Evolutionary conservation across 1,140 invertebrate species (phyloP).

Genomic region (Habropoda laboriosa): DNA sequence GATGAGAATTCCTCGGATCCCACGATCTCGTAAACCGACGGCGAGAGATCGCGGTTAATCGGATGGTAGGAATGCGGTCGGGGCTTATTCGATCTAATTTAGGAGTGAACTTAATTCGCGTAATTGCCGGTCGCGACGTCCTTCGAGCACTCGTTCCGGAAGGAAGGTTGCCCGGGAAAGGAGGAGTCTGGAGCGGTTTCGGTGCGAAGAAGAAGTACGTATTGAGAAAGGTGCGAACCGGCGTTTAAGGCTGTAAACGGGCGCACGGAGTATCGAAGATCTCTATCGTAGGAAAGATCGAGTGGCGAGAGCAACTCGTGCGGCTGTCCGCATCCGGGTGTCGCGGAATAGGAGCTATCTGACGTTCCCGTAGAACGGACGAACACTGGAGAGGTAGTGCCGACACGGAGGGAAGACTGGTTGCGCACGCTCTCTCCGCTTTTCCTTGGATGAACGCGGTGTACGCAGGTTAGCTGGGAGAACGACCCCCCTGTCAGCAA

Average conservation of each 20-base stretch:
- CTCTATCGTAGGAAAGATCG: conserved; percentile 46
- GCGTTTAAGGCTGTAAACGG: conserved; percentile 47
- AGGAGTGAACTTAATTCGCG: background rate
- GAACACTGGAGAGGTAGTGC: background rate
- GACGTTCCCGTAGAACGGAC: conserved; percentile 25
- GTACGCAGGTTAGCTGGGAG: conserved; percentile 37
- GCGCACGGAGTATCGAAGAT: conserved; percentile 40
- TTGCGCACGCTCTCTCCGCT: background rate
- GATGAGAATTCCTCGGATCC: background rate
- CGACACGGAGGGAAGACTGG: background rate
- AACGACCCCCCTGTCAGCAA: conserved; percentile 61
- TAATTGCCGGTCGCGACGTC: background rate
- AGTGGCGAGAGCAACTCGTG: conserved; percentile 37
- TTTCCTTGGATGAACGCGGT: too few species aligned
- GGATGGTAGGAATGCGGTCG: background rate
- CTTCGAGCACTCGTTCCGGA: background rate
- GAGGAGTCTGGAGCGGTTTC: background rate
- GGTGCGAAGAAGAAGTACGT: conserved; percentile 21
- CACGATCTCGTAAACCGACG: background rate
- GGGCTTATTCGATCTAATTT: background rate
- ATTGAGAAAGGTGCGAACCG: background rate
- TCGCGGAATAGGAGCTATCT: conserved; percentile 48
- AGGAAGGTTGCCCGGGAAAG: background rate
- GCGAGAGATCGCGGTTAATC: background rate
- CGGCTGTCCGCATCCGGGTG: conserved; percentile 37